phyloP scores from a whole-genome alignment of 2,113 vertebrate species.

The Nyctibius bracteatus region DNA sequence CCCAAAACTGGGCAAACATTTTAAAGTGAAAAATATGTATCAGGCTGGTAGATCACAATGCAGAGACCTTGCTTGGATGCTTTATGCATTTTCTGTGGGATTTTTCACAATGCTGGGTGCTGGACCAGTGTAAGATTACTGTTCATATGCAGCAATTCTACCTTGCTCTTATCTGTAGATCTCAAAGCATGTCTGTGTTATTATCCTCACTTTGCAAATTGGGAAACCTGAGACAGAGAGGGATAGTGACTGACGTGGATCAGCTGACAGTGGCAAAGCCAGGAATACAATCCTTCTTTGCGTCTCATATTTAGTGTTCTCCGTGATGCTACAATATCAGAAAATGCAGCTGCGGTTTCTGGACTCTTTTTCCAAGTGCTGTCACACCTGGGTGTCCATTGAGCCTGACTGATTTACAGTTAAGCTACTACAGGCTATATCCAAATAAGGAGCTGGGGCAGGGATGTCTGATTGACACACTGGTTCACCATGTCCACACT shows the following conservation, averaged over 20 bases:
- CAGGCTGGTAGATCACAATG: neutral
- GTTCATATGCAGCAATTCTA: neutral
- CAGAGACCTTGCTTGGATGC: neutral
- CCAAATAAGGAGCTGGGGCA: neutral
- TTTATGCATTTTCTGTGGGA: neutral
- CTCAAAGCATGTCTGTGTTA: fast-evolving
- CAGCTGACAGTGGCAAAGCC: neutral
- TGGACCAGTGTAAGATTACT: neutral
- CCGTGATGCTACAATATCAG: neutral
- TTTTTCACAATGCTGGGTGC: neutral
- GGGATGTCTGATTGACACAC: neutral
- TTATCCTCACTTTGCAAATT: neutral
- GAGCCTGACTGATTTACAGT: neutral
- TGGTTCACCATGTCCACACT: neutral
- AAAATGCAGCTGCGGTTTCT: neutral
- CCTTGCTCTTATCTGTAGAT: neutral
- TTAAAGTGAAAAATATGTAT: neutral
- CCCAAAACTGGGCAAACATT: neutral
- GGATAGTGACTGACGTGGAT: neutral
- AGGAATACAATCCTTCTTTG: neutral
- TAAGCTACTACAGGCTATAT: neutral
- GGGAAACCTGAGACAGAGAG: neutral
- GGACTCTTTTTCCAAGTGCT: neutral
- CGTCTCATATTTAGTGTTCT: neutral
- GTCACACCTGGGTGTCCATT: neutral